Conservation (phyloP, 1,140 invertebrate genomes). For the Thaumatotibia leucotreta region DNA sequence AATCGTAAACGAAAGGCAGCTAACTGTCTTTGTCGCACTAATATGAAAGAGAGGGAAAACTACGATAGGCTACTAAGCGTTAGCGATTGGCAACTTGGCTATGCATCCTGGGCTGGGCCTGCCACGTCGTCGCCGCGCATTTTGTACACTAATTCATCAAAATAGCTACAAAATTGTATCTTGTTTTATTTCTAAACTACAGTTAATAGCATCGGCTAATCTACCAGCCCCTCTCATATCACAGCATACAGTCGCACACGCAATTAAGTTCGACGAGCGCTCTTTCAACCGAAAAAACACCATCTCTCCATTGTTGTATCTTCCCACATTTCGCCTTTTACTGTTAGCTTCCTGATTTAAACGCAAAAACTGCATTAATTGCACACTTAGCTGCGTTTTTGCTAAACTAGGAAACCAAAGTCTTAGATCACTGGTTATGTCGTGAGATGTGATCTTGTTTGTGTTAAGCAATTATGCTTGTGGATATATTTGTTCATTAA, state of each 20-base stretch:
- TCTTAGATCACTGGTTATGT: slow-evolving; percentile 2
- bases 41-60: too few relatives aligned
- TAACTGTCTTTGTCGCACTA: too few relatives aligned
- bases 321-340: slow-evolving; percentile 73
- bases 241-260: slow-evolving; percentile 48
- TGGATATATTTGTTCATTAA: background rate
- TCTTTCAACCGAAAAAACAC: slow-evolving; percentile 70
- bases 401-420: slow-evolving; percentile 33
- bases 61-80: too few relatives aligned
- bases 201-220: slow-evolving; percentile 21
- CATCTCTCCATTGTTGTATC: slow-evolving; percentile 64
- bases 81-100: too few relatives aligned
- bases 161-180: background rate
- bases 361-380: slow-evolving; percentile 66
- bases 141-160: too few relatives aligned
- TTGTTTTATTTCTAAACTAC: background rate
- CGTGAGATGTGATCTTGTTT: background rate
- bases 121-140: too few relatives aligned
- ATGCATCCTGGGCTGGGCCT: too few relatives aligned
- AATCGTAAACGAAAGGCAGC: too few relatives aligned
- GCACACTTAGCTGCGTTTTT: slow-evolving; percentile 45
- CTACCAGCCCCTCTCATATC: slow-evolving; percentile 45
- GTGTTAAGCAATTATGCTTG: background rate
- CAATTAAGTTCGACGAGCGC: slow-evolving; percentile 67
- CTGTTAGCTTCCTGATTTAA: slow-evolving; percentile 68